A percentile compares a stretch with the other conserved stretches of the same genome.
Evolutionary conservation across 2,797 vertebrate species (phyloP).

Genomic region (Pithecia hirsuta): DNA sequence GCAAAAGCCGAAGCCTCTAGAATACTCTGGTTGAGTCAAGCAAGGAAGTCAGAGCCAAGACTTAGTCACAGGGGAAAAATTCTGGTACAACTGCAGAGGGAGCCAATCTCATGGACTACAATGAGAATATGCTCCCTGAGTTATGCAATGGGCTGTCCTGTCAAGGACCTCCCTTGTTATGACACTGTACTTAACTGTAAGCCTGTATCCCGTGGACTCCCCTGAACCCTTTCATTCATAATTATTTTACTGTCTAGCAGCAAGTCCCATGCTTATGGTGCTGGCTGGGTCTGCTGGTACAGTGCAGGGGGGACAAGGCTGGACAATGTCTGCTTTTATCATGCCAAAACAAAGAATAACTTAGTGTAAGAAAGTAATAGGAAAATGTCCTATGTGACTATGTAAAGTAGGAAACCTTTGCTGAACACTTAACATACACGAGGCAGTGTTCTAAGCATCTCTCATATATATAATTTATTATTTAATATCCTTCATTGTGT

Average conservation of each 20-base stretch:
- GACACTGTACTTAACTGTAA: neutral
- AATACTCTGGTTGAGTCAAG: neutral
- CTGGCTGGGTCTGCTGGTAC: neutral
- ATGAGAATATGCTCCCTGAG: neutral
- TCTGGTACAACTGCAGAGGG: neutral
- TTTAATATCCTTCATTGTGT: neutral
- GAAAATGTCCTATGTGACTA: neutral
- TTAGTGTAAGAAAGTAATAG: neutral
- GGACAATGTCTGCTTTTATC: neutral
- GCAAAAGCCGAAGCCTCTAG: constrained; percentile 10
- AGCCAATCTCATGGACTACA: neutral
- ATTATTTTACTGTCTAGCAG: neutral
- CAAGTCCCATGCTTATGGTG: neutral
- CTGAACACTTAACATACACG: neutral
- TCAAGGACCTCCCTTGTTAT: neutral
- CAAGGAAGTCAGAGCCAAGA: neutral
- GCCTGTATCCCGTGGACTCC: neutral
- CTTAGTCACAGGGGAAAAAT: neutral
- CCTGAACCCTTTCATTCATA: neutral
- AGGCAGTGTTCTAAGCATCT: neutral
- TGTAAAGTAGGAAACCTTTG: neutral
- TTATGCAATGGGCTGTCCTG: neutral
- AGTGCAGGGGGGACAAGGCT: neutral
- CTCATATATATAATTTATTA: neutral
- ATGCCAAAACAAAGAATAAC: neutral